Conservation (phyloP, 2,888 invertebrate genomes). For the Escarpia spicata region DNA sequence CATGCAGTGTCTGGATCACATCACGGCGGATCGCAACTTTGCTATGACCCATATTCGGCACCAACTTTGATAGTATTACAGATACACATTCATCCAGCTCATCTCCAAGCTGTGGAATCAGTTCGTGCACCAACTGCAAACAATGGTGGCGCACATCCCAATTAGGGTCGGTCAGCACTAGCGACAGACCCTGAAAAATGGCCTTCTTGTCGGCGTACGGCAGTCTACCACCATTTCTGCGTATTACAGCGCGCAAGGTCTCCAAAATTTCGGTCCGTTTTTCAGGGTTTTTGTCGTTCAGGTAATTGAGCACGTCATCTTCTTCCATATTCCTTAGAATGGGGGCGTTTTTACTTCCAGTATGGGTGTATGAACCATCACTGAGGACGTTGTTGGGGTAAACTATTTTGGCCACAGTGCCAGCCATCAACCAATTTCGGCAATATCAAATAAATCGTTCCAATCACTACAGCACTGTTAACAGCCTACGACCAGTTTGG, state of each 20-base stretch:
- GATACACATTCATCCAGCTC: slow-evolving; percentile 64
- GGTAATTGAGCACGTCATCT: slow-evolving; percentile 58
- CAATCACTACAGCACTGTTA: slow-evolving; percentile 6
- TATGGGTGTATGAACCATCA: slow-evolving; percentile 50
- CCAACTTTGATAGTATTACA: slow-evolving; percentile 61
- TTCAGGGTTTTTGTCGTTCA: slow-evolving; percentile 60
- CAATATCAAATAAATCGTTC: slow-evolving; percentile 19
- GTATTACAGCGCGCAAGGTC: slow-evolving; percentile 57
- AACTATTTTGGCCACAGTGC: slow-evolving; percentile 54
- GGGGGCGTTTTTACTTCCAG: slow-evolving; percentile 44
- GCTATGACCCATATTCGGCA: slow-evolving; percentile 63
- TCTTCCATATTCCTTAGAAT: slow-evolving; percentile 61
- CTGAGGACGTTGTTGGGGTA: slow-evolving; percentile 34
- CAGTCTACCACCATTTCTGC: slow-evolving; percentile 59
- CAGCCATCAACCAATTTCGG: slow-evolving; percentile 37
- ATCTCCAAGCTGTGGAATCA: slow-evolving; percentile 60
- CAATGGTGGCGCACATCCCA: slow-evolving; percentile 68
- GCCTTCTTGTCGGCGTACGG: slow-evolving; percentile 54
- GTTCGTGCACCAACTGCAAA: slow-evolving; percentile 61
- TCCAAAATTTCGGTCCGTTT: slow-evolving; percentile 60
- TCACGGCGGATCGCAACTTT: slow-evolving; percentile 62
- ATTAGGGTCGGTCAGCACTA: slow-evolving; percentile 64
- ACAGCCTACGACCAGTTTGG: not conserved
- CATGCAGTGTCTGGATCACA: slow-evolving; percentile 66
- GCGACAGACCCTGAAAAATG: slow-evolving; percentile 61